A percentile compares a stretch with the other conserved stretches of the same genome.
phyloP scores from a whole-genome alignment of 2,113 vertebrate species.

The Haemorhous mexicanus region DNA sequence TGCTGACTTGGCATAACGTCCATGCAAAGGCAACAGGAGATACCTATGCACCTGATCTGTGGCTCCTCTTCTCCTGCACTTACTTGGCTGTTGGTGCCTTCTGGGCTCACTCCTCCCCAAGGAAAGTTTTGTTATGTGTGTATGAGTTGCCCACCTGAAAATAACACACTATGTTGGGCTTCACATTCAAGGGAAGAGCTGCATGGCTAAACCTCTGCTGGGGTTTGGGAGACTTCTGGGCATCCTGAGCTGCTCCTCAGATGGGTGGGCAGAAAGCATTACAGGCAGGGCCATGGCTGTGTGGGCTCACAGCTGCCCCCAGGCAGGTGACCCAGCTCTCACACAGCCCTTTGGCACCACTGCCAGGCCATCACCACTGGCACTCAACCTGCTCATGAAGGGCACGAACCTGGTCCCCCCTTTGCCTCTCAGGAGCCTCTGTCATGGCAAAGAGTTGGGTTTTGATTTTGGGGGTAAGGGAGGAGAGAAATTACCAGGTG shows the following conservation, averaged over 20 bases:
- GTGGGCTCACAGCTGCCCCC: accelerated
- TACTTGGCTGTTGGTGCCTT: not conserved
- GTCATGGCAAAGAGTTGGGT: not conserved
- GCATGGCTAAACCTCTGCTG: not conserved
- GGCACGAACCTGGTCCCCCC: accelerated
- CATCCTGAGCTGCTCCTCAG: not conserved
- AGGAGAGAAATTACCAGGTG: not conserved
- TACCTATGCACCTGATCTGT: not conserved
- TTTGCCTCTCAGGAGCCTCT: not conserved
- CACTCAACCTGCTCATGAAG: accelerated
- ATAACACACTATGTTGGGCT: not conserved
- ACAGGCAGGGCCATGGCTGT: not conserved
- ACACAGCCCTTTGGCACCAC: not conserved
- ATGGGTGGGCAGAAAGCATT: not conserved
- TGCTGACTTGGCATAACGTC: not conserved
- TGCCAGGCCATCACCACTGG: accelerated
- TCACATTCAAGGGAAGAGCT: not conserved
- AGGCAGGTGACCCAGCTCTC: not conserved
- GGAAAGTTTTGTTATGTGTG: not conserved
- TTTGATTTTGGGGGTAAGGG: not conserved
- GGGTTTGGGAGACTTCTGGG: not conserved
- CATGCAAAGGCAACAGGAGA: not conserved
- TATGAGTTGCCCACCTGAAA: not conserved
- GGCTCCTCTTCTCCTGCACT: not conserved
- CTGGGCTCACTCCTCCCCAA: not conserved